These are phyloP conservation scores for Pteropus alecto DNA, from an alignment of 2,113 vertebrate species.

Conservation along the genomic window DNA sequence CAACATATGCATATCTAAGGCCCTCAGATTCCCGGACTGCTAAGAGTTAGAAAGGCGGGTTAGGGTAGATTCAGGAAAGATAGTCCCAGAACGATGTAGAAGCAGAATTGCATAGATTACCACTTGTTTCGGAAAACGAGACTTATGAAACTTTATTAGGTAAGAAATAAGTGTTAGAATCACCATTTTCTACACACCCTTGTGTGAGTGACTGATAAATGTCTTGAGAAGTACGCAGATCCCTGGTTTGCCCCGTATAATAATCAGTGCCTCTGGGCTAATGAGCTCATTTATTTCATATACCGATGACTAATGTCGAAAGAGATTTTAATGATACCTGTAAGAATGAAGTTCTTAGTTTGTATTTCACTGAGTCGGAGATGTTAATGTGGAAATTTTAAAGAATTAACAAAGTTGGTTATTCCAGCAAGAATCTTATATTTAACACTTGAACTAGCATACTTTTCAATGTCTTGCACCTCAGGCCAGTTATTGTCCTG, in stretches of 20 bases:
- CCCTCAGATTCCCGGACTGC: slow-evolving; percentile 16
- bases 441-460: slow-evolving; percentile 14
- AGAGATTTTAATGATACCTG: slow-evolving; percentile 27
- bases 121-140: slow-evolving; percentile 52
- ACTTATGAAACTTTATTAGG: slow-evolving; percentile 29
- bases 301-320: slow-evolving; percentile 48
- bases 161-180: slow-evolving; percentile 43
- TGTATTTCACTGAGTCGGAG: background rate
- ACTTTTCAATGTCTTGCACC: background rate
- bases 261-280: slow-evolving; percentile 35
- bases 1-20: background rate
- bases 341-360: slow-evolving; percentile 44
- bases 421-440: background rate
- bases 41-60: slow-evolving; percentile 30
- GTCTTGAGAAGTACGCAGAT: slow-evolving; percentile 42
- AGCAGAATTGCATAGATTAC: background rate
- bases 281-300: slow-evolving; percentile 53
- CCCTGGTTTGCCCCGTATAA: slow-evolving; percentile 51
- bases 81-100: slow-evolving; percentile 25
- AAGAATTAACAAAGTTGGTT: background rate
- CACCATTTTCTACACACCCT: slow-evolving; percentile 37
- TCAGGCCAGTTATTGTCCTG: background rate
- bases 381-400: background rate
- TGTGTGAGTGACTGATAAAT: slow-evolving; percentile 66
- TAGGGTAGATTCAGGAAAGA: background rate